Evolutionary conservation across 2,888 invertebrate species (phyloP), one percentile per base, ranked within the genome.

Genomic region (Cenopis cana): DNA sequence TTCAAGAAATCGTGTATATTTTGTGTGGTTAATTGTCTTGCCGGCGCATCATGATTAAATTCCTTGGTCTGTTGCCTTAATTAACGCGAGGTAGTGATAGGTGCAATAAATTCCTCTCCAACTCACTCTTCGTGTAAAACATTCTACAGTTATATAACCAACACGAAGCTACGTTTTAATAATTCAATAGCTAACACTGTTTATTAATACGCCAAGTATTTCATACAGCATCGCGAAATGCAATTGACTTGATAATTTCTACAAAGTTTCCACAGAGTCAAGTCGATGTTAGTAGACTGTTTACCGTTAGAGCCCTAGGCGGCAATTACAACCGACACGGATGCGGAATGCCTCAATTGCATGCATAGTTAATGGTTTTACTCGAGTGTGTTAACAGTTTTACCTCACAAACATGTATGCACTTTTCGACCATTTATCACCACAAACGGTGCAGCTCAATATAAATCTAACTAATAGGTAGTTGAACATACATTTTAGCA

Each of bases 301-400:
- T 29, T 1, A 56, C 69, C 56, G 69, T 69, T 69, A 69, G 24
- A 62, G 56, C 69, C 56, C 69, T 38, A 50, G 69, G 69, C 62
- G 14, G 69, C 62, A 56, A 69, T 69, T 69, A 64, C 56, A 69
- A 64, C 49, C 54, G 54, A 54, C 68, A 62, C 61, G 68, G 68
- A 55, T 60, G 60, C 33, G 60, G 61, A 60, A 68, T 65, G 55
- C 65, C 36, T 61, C 61, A 17, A 49, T 20, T 52, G 36, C 52
- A 36, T 62, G 62, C 62, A 62, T 62, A 62, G 62, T 36, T 38
- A 24, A 54, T 64, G 64, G 64, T 64, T 64, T 64, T 54, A 64
- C 64, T n/a, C 24, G 11, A 49, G 36, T 18, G 33, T 50, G n/a
- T 54, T 64, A 64, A 64, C 52, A 64, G 64, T 64, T 38, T 52